Evolutionary conservation across 1,140 invertebrate genomes (phyloP), one percentile per base, ranked within the genome.

Genomic region (Dufourea novaeangliae): DNA sequence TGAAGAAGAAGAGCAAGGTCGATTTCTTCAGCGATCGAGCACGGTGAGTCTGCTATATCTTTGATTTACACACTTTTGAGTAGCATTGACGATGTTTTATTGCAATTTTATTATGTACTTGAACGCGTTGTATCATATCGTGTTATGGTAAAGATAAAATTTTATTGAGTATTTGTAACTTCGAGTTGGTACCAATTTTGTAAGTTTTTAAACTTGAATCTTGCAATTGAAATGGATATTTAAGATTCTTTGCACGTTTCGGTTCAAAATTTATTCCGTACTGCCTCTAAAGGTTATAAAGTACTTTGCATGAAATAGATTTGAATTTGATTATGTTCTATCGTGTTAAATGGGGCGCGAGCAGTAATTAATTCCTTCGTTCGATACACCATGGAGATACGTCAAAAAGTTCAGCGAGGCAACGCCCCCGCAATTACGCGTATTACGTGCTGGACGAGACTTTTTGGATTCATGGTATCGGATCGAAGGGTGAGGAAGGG

Each of bases 11-110:
- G 89, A 93, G 94, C 84, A 97, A 96, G 91, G 94, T 96, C 71
- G 96, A 97, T 87, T 95, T 97, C 80, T 95, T 96, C 90, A 95
- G 95, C 50, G 97, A 97, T 89, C 93, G 95, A 88, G 93, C 95
- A 87, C 94, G 96, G 96, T 97, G 90, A 95, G 95, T 93, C 52
- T 46, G 66, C 34, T 20, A 46, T 59, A 44, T n/a, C 61, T 54
- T 54, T 62, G 22, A 34, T 20, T 6, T 57, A n/a, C n/a, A n/a
- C n/a, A n/a, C n/a, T n/a, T n/a, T n/a, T n/a, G n/a, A n/a, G n/a
- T n/a, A n/a, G n/a, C n/a, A n/a, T n/a, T n/a, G n/a, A n/a, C n/a
- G n/a, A n/a, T n/a, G n/a, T n/a, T n/a, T n/a, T n/a, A n/a, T n/a
- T n/a, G n/a, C n/a, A n/a, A n/a, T n/a, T n/a, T n/a, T n/a, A n/a